Base-by-base conservation (phyloP, 2,888 invertebrate species). In the Spialia ferax region DNA sequence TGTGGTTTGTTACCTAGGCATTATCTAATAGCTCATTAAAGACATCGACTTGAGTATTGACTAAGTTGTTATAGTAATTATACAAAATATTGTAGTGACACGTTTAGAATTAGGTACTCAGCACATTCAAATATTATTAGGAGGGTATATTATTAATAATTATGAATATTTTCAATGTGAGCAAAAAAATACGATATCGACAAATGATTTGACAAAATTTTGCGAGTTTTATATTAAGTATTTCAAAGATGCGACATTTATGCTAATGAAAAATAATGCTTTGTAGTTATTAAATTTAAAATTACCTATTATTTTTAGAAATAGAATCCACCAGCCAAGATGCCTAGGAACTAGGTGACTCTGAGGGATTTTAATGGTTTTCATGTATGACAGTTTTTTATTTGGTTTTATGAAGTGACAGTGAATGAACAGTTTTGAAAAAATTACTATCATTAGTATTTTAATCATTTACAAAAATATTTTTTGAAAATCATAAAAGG, bases 291-390 rank as follows among this genome's bases (percentile, higher is more conserved):
- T 4, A 7, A n/a, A 38, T 38, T n/a, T 2, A n/a, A 4, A 13
- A 2, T 38, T 38, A 38, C n/a, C 13, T 38, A 38, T 38, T n/a
- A 3, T 0, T 7, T 42, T 15, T 7, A 7, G 42, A 42, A 50
- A 23, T 52, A 18, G 15, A 6, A 48, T 64, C 13, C 52, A n/a
- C 29, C 11, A 26, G 32, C 52, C 48, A 23, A 59, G 22, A 45
- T 60, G 64, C 68, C 73, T 76, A 77, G 77, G 75, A 48, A 76
- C 78, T 76, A 78, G 78, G 78, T 78, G 77, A 78, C 78, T 78
- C 78, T 78, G 77, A 78, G 26, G 48, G 50, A 35, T 55, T 55
- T 29, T 29, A 29, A 29, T 55, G 54, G 6, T 26, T 5, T 42
- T 15, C 15, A 38, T 38, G 13, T 13, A 38, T 32, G 8, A 29